Evolutionary conservation across 2,113 vertebrate genomes (phyloP).

Genomic region (Xenopus borealis): DNA sequence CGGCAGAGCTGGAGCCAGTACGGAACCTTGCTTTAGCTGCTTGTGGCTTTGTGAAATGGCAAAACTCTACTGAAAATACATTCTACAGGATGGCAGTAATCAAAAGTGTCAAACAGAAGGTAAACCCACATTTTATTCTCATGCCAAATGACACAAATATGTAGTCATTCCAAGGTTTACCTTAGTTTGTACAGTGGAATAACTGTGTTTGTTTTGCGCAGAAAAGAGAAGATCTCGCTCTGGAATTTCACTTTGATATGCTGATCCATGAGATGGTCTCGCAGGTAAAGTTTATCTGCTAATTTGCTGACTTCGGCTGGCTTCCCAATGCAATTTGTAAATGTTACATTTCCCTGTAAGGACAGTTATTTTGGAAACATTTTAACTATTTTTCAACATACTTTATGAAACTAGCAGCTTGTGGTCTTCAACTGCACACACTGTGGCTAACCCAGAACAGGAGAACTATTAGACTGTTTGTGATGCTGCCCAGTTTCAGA

Average conservation of each 20-base stretch:
- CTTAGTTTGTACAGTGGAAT: too few species aligned
- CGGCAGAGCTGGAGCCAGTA: constrained; percentile 76
- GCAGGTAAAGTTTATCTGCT: constrained; percentile 71
- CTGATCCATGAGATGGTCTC: constrained; percentile 86
- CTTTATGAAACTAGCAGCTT: too few species aligned
- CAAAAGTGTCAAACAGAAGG: constrained; percentile 82
- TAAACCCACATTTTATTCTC: constrained; percentile 54
- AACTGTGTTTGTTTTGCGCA: constrained; percentile 38
- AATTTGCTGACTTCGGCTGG: neutral
- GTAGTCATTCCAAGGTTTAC: too few species aligned
- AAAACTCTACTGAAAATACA: constrained; percentile 81
- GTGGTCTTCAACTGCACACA: too few species aligned
- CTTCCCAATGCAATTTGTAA: neutral
- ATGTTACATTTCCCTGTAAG: neutral
- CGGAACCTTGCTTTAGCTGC: constrained; percentile 69
- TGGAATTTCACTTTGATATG: constrained; percentile 75
- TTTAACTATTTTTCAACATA: neutral
- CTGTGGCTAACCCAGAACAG: neutral
- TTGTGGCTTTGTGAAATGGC: constrained; percentile 78
- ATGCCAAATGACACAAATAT: too few species aligned
- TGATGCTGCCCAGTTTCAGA: too few species aligned
- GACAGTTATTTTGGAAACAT: neutral
- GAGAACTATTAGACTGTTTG: neutral
- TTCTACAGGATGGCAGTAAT: constrained; percentile 77
- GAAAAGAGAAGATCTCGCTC: constrained; percentile 70